Percentiles rank a stretch among this genome's conserved stretches.
These are phyloP conservation scores for Caenorhabditis angaria DNA, from an alignment of 2,888 invertebrate genomes.

Conservation along the genomic window DNA sequence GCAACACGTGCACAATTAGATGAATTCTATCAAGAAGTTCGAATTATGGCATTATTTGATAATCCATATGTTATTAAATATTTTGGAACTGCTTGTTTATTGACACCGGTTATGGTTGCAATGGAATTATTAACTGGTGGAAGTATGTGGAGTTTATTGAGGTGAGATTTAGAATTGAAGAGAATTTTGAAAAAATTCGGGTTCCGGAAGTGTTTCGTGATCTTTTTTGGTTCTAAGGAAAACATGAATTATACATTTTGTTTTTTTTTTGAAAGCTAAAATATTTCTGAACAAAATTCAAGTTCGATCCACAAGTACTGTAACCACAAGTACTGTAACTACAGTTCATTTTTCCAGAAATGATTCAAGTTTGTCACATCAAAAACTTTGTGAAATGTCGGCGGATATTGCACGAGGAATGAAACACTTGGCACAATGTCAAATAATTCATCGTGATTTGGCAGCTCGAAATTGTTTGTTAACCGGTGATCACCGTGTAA, in stretches of 20 bases:
- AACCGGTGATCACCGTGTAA: slow-evolving; percentile 9
- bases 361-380: neutral
- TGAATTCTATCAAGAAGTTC: neutral
- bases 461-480: slow-evolving; percentile 33
- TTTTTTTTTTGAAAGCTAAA: no score
- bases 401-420: slow-evolving; percentile 5
- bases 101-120: neutral
- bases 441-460: slow-evolving; percentile 33
- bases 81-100: slow-evolving; percentile 5
- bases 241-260: no score
- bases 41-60: slow-evolving; percentile 1
- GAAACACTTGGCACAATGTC: slow-evolving; percentile 3
- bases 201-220: no score
- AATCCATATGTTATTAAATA: neutral
- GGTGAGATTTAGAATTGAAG: neutral
- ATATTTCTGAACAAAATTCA: no score
- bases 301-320: no score
- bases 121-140: neutral
- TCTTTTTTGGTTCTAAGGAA: no score
- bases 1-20: neutral
- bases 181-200: no score
- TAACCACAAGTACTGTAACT: no score
- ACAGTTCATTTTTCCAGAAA: no score
- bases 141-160: neutral
- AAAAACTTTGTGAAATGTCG: neutral